Evolutionary conservation across 2,888 invertebrate species (phyloP), one percentile per base, ranked within the genome.

Genomic region (Leucoma salicis): DNA sequence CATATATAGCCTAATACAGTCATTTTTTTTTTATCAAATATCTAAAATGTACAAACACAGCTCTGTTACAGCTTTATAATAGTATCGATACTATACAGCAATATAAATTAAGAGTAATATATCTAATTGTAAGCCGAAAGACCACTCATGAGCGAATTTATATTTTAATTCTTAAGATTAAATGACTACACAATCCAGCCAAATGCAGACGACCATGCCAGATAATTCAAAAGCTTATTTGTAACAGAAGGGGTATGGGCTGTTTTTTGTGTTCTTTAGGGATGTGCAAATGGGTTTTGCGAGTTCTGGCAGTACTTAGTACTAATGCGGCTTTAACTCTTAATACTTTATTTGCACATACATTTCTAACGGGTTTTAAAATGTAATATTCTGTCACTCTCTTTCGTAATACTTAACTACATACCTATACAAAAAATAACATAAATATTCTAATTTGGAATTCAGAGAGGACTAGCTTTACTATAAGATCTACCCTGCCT

Each of bases 341-440:
- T 12, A 7, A 8, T 33, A 25, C 24, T n/a, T 14, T 25, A 13
- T 27, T 11, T 39, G 8, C 15, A 21, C 34, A n/a, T 6, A 18
- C n/a, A 10, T 14, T 18, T 15, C n/a, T 15, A 18, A 2, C 27
- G 14, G 12, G 14, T 14, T 38, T 38, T 24, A 0, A 11, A 25
- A 25, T 45, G 47, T 37, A 34, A 37, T 28, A 41, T 43, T 53
- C 36, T 36, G 32, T 38, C 35, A 32, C 24, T 16, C 46, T 45
- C 42, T 48, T 42, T 31, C 4, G 11, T 1, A 37, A 29, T 29
- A 36, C 42, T 27, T 3, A 41, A 28, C 44, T 28, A n/a, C 45
- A 49, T 42, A 51, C 61, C 58, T 53, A 61, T 58, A 56, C 49
- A 51, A 18, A 61, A 53, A 39, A 49, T 46, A 46, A 48, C 46